Percentiles rank a stretch among this genome's conserved stretches.
Evolutionary conservation across 2,113 vertebrate species (phyloP).

Genomic region (Macaca fascicularis): T2T-MFA8v1.1 NC_088386.1:103486001-103486500

Average conservation of each 20-base stretch:
- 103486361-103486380: no score
- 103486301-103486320: no score
- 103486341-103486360: no score
- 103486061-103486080: neutral
- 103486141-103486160: neutral
- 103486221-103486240: constrained; percentile 50
- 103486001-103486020: constrained; percentile 33
- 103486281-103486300: no score
- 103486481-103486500: no score
- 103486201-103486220: neutral
- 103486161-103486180: neutral
- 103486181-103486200: neutral
- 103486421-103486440: no score
- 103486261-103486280: neutral
- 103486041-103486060: neutral
- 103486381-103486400: no score
- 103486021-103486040: constrained; percentile 27
- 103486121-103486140: neutral
- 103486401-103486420: no score
- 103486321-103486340: no score
- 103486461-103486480: no score
- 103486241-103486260: constrained; percentile 9
- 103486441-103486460: no score
- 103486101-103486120: constrained; percentile 38
- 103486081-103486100: neutral